Conservation (phyloP, 2,797 vertebrate genomes). For the Acipenser oxyrinchus region DNA sequence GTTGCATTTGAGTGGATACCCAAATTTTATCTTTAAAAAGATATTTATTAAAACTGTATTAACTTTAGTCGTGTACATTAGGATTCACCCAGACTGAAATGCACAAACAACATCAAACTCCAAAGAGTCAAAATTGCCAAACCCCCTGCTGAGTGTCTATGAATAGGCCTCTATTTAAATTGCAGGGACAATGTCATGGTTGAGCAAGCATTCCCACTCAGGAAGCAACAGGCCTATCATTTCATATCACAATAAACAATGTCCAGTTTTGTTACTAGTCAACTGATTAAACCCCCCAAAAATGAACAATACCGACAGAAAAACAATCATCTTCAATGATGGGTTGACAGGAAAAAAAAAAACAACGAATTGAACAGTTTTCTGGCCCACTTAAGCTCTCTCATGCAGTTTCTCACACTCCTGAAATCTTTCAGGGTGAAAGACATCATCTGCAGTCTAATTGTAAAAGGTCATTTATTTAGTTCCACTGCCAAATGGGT, state of each 20-base stretch:
- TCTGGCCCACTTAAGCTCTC: not conserved
- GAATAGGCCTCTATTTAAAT: conserved; percentile 41
- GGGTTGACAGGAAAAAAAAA: not conserved
- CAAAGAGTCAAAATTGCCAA: conserved; percentile 4
- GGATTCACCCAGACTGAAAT: no score
- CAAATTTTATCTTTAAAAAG: no score
- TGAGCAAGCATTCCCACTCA: conserved; percentile 38
- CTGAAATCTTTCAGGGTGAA: conserved; percentile 18
- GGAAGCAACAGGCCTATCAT: conserved; percentile 41
- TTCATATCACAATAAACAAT: conserved; percentile 50
- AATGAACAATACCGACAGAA: conserved; percentile 34
- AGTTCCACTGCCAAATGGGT: conserved; percentile 39
- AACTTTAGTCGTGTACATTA: no score
- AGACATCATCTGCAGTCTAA: conserved; percentile 31
- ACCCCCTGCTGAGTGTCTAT: conserved; percentile 28
- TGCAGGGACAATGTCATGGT: conserved; percentile 32
- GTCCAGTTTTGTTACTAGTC: conserved; percentile 39
- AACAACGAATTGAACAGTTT: conserved; percentile 7
- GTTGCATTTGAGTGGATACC: no score
- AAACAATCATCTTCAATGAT: conserved; percentile 12
- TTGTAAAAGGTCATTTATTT: conserved; percentile 31
- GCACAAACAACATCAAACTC: not conserved
- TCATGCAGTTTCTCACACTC: conserved; percentile 14
- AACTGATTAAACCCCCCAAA: conserved; percentile 38
- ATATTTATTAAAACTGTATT: not conserved